Evolutionary conservation across 37 sponge, comb jelly and placozoan genomes (phyloP).

Genomic region (Mnemiopsis leidyi): DNA sequence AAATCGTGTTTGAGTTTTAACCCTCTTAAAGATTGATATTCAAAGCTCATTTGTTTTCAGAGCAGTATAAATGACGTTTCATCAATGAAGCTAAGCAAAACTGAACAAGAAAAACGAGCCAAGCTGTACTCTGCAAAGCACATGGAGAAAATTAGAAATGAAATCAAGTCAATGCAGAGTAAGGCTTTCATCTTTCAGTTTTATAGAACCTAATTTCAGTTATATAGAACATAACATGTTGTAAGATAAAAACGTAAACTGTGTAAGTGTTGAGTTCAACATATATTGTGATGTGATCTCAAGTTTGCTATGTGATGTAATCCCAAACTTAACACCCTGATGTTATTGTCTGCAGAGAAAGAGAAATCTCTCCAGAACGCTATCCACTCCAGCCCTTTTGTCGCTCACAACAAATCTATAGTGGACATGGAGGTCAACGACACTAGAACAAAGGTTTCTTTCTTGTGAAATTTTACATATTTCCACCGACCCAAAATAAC

Average conservation of each 20-base stretch:
- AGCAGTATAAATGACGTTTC: slow-evolving; percentile 18
- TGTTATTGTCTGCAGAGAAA: slow-evolving; percentile 1
- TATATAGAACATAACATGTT: too few relatives aligned
- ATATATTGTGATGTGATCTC: too few relatives aligned
- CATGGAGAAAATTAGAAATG: slow-evolving; percentile 23
- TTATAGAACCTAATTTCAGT: too few relatives aligned
- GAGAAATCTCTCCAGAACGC: not conserved
- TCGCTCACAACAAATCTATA: slow-evolving; percentile 42
- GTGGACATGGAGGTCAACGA: not conserved
- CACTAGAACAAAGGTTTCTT: not conserved
- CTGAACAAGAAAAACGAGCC: slow-evolving; percentile 6
- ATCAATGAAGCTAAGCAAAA: slow-evolving; percentile 18
- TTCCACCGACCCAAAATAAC: too few relatives aligned
- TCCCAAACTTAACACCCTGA: too few relatives aligned
- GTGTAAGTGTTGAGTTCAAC: too few relatives aligned
- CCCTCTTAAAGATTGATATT: too few relatives aligned
- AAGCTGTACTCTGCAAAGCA: slow-evolving; percentile 54
- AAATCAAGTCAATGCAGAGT: slow-evolving; percentile 16
- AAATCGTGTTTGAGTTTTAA: too few relatives aligned
- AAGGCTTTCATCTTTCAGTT: not conserved
- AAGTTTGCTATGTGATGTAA: too few relatives aligned
- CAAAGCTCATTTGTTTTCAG: too few relatives aligned
- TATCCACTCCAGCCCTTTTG: slow-evolving; percentile 9
- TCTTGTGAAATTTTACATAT: too few relatives aligned
- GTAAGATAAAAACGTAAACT: too few relatives aligned